Percentiles rank a stretch among this genome's conserved stretches.
These are phyloP conservation scores for Formicarius rufipectus DNA, from an alignment of 2,113 vertebrate genomes.

Conservation along the genomic window DNA sequence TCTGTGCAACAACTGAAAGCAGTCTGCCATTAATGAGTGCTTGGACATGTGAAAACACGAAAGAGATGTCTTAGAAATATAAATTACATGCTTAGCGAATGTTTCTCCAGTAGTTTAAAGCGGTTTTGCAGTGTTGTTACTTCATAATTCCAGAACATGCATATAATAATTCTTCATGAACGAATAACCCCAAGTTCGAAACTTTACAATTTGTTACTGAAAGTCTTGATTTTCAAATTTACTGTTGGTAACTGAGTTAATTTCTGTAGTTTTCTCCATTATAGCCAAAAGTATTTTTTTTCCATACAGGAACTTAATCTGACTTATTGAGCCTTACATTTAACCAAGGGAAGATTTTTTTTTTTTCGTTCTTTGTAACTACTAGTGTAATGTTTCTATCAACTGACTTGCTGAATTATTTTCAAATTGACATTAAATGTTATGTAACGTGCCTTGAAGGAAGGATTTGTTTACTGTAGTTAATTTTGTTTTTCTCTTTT, in stretches of 20 bases:
- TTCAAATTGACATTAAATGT: not conserved
- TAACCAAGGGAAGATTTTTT: not conserved
- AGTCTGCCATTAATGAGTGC: not conserved
- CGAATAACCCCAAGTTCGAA: not conserved
- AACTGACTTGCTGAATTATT: not conserved
- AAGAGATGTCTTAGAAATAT: fast-evolving
- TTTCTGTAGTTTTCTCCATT: not conserved
- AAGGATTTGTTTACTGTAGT: not conserved
- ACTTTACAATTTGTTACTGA: not conserved
- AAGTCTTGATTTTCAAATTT: not conserved
- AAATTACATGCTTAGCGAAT: not conserved
- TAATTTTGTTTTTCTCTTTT: not conserved
- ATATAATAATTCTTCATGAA: not conserved
- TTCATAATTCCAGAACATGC: not conserved
- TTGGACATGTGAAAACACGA: not conserved
- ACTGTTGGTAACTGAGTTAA: not conserved
- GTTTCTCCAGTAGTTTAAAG: not conserved
- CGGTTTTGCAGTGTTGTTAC: not conserved
- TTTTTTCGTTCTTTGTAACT: not conserved
- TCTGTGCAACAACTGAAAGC: not conserved
- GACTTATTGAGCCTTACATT: not conserved
- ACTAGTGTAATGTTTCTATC: not conserved
- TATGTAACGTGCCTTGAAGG: not conserved
- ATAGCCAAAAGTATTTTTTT: not conserved
- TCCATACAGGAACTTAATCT: not conserved